Conservation (phyloP, 2,888 invertebrate genomes). For the Uropetala carovei region DNA sequence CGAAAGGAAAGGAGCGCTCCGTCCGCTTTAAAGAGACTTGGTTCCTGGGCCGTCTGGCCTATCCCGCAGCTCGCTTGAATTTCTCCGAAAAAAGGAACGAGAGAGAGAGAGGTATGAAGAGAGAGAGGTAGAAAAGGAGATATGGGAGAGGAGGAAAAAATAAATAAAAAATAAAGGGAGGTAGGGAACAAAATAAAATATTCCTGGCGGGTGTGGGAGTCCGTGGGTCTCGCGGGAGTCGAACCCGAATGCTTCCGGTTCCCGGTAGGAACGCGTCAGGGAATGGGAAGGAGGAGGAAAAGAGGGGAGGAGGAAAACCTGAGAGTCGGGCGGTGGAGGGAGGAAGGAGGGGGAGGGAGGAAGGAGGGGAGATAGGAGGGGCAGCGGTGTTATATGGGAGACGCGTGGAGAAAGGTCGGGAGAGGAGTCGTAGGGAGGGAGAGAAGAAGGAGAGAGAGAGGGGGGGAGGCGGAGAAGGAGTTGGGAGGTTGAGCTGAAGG, state of each 20-base stretch:
- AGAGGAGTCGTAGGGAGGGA: background rate
- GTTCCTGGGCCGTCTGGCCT: constrained; percentile 46
- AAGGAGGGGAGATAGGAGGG: background rate
- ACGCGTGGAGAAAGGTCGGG: background rate
- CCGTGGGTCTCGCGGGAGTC: constrained; percentile 33
- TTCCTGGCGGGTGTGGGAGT: constrained; percentile 26
- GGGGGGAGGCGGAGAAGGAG: background rate
- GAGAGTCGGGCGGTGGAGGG: background rate
- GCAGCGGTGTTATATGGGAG: background rate
- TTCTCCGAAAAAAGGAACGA: constrained; percentile 38
- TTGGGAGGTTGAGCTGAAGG: background rate
- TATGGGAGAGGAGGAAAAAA: background rate
- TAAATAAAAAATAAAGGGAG: background rate
- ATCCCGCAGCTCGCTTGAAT: constrained; percentile 60
- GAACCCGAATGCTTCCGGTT: constrained; percentile 54
- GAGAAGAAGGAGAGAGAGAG: background rate
- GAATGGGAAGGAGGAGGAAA: background rate
- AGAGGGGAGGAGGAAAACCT: no score
- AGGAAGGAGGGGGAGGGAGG: background rate
- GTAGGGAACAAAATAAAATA: constrained; percentile 28
- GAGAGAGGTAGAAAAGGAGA: background rate
- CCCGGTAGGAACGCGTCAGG: background rate
- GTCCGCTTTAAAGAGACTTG: constrained; percentile 54
- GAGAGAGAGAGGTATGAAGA: background rate
- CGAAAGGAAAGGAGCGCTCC: constrained; percentile 1